A percentile compares a stretch with the other conserved stretches of the same genome.
phyloP scores from a whole-genome alignment of 2,888 invertebrate species.

The Hermaeophaga mercurialis region DNA sequence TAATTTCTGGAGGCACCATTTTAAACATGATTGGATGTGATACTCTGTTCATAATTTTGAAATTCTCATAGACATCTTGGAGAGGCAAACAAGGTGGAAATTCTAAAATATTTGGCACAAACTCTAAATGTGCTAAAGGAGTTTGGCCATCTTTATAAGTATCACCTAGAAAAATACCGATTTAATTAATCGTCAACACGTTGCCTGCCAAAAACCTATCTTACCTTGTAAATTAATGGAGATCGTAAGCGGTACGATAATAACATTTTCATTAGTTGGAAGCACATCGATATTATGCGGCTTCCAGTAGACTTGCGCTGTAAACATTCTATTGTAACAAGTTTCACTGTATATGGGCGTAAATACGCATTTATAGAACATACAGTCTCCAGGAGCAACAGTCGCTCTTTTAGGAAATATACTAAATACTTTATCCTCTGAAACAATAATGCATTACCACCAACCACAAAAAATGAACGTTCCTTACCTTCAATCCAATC shows the following conservation, averaged over 20 bases:
- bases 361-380: conserved; percentile 53
- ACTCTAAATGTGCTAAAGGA: conserved; percentile 47
- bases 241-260: conserved; percentile 29
- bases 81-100: conserved; percentile 46
- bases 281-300: conserved; percentile 16
- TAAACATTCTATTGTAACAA: conserved; percentile 48
- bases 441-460: conserved; percentile 24
- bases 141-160: conserved; percentile 45
- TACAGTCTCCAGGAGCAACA: conserved; percentile 46
- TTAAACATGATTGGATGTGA: conserved; percentile 14
- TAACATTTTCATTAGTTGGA: not conserved
- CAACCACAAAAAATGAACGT: too few species aligned
- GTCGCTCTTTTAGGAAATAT: conserved; percentile 46
- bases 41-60: conserved; percentile 7
- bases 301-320: conserved; percentile 49
- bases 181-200: not conserved
- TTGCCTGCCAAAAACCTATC: not conserved
- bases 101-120: conserved; percentile 42
- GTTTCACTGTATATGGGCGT: conserved; percentile 44
- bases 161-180: conserved; percentile 41
- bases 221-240: conserved; percentile 36
- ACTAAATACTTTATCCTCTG: conserved; percentile 49
- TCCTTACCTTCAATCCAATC: conserved; percentile 45
- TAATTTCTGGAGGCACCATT: conserved; percentile 1
- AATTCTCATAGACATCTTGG: conserved; percentile 10